Evolutionary conservation across 2,888 invertebrate species (phyloP), one percentile per base, ranked within the genome.

Genomic region (Orthosia gracilis): DNA sequence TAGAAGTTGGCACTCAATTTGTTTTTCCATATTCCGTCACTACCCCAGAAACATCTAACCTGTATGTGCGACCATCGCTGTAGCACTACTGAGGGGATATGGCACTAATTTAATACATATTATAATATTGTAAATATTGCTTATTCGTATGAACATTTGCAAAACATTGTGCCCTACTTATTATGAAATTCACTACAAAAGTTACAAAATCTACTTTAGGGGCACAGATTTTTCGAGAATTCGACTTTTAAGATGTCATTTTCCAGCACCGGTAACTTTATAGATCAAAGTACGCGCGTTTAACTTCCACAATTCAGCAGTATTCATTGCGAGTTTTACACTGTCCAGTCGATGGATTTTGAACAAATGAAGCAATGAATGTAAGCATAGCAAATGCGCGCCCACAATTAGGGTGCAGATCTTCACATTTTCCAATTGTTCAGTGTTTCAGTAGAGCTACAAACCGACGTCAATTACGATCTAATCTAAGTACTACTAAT

Each of bases 41-140:
- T 92, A 91, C 77, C 76, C 88, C 86, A 88, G 83, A 92, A 92
- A 92, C 91, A 82, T 89, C 92, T 94, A 93, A 92, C 90, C 91
- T 93, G 93, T 89, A 89, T 88, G 76, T 84, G 85, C 82, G 87
- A 82, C 73, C 65, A 70, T 87, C 83, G 78, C 65, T 81, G 86
- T 80, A 86, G 85, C 85, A 69, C 59, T 79, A 79, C 85, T 83
- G 83, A 75, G 45, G 45, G 80, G 69, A 83, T 80, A 80, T 79
- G 78, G 82, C 68, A 79, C 69, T 70, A 50, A 50, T 70, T 57
- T 70, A 50, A 50, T 70, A 52, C 26, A 50, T 69, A 69, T 7
- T 40, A 47, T 49, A 50, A 59, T 76, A 73, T 65, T 63, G 69
- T 78, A 74, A 79, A 73, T 73, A 65, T 75, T 75, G 70, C 72